phyloP scores from a whole-genome alignment of 2,113 vertebrate genomes.

The Formicarius rufipectus region DNA sequence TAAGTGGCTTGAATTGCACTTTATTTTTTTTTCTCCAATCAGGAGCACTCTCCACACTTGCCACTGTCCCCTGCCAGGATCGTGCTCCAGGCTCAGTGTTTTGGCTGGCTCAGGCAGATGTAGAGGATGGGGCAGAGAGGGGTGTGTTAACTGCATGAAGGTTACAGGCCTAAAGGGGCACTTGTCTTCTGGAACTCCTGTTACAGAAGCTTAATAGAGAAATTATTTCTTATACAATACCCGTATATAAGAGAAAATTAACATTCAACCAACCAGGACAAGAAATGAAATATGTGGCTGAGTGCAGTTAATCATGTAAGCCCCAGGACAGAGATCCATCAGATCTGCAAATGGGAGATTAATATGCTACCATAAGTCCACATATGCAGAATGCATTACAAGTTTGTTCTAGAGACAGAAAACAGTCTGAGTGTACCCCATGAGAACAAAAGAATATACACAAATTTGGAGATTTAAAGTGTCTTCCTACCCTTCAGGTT shows the following conservation, averaged over 20 bases:
- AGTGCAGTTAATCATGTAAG: constrained; percentile 33
- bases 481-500: background rate
- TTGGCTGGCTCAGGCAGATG: background rate
- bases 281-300: constrained; percentile 37
- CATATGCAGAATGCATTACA: background rate
- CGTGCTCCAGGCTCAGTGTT: accelerated
- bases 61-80: background rate
- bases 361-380: background rate
- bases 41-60: background rate
- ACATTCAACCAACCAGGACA: constrained; percentile 31
- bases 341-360: constrained; percentile 28
- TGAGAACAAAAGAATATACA: background rate
- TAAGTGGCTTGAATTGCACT: background rate
- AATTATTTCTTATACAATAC: constrained; percentile 43
- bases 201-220: background rate
- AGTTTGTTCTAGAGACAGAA: background rate
- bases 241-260: constrained; percentile 28
- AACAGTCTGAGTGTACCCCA: background rate
- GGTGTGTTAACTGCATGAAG: background rate
- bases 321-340: constrained; percentile 28
- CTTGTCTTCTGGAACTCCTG: background rate
- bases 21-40: background rate
- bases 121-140: background rate
- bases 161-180: background rate
- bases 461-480: background rate